These are phyloP conservation scores for Rhinopithecus roxellana DNA, from an alignment of 2,113 vertebrate genomes.

Conservation along the genomic window DNA sequence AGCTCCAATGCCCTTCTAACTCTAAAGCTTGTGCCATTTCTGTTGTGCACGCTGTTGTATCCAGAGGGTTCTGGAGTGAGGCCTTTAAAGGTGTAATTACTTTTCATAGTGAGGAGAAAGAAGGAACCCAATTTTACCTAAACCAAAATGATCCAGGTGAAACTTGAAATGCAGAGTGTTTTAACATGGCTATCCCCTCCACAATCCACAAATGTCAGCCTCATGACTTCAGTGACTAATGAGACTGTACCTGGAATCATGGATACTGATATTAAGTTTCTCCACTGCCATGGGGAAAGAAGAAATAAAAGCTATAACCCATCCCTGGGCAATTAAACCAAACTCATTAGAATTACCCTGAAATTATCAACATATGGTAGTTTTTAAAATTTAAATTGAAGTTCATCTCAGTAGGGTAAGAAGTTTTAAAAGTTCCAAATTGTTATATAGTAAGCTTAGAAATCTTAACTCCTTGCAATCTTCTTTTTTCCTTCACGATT, in stretches of 20 bases:
- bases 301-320: not conserved
- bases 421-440: constrained; percentile 22
- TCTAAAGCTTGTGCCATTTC: not conserved
- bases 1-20: not conserved
- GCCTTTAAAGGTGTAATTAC: not conserved
- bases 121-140: not conserved
- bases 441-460: constrained; percentile 16
- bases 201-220: not conserved
- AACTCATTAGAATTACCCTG: not conserved
- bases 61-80: not conserved
- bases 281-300: not conserved
- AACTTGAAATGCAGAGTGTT: not conserved
- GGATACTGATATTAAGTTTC: not conserved
- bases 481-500: not conserved
- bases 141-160: not conserved
- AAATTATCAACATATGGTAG: constrained; percentile 8
- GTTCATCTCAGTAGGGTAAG: not conserved
- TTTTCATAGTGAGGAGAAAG: not conserved
- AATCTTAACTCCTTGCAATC: not conserved
- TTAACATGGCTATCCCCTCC: not conserved
- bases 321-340: not conserved
- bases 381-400: constrained; percentile 40
- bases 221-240: not conserved
- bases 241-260: not conserved
- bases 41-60: not conserved